phyloP scores from a whole-genome alignment of 1,140 invertebrate species.

The Diabrotica undecimpunctata region DNA sequence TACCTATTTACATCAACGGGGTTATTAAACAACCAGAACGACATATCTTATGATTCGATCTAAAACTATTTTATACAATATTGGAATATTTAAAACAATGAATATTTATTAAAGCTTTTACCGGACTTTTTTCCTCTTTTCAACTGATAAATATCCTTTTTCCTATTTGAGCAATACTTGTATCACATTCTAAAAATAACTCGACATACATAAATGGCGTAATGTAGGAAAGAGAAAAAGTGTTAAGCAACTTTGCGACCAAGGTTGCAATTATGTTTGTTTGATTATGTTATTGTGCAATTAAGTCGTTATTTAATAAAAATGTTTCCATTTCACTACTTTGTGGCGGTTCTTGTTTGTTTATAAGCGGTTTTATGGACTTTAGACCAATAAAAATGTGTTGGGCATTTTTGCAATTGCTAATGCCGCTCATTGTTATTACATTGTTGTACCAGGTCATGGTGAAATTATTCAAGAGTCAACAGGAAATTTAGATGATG shows the following conservation, averaged over 20 bases:
- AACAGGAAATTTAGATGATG: too few relatives aligned
- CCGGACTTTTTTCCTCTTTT: too few relatives aligned
- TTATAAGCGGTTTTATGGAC: neutral
- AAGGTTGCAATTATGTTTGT: neutral
- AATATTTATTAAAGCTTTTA: too few relatives aligned
- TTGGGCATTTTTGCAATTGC: too few relatives aligned
- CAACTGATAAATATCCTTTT: neutral
- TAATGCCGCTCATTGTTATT: neutral
- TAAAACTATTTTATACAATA: too few relatives aligned
- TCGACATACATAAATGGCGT: neutral
- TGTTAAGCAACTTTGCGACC: neutral
- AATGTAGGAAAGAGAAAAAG: neutral
- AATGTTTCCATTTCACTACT: neutral
- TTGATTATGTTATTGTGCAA: neutral
- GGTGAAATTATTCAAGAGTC: neutral
- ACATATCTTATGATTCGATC: too few relatives aligned
- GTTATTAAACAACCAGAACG: too few relatives aligned
- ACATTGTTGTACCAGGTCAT: slow-evolving; percentile 2
- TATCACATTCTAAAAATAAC: slow-evolving; percentile 3
- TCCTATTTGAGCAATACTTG: neutral
- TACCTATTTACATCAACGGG: too few relatives aligned
- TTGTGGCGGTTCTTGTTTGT: neutral
- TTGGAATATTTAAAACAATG: too few relatives aligned
- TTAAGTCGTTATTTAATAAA: neutral
- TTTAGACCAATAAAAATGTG: neutral